A percentile compares a stretch with the other conserved stretches of the same genome.
Conservation (phyloP, 2,797 vertebrate genomes). For the Dendrocincla fuliginosa region DNA sequence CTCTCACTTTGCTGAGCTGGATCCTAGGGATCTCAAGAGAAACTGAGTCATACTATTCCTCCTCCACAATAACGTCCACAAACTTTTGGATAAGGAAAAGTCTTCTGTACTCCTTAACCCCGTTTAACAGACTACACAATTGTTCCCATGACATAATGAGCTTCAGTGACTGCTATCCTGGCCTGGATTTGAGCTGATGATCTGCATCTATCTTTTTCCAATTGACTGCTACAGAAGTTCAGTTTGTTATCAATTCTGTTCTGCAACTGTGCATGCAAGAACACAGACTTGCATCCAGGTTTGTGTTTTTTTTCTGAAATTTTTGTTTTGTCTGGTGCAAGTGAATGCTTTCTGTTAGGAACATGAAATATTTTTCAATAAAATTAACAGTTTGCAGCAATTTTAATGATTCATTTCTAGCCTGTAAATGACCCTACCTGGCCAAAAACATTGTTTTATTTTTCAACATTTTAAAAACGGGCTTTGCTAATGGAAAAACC, state of each 20-base stretch:
- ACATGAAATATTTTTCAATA: neutral
- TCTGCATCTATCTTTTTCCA: neutral
- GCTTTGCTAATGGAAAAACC: neutral
- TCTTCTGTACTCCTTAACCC: neutral
- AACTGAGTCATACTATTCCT: neutral
- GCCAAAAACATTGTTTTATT: conserved; percentile 14
- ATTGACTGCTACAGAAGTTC: neutral
- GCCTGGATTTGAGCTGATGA: neutral
- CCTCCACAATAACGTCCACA: neutral
- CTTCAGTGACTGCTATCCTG: neutral
- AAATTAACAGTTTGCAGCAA: neutral
- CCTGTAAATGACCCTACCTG: neutral
- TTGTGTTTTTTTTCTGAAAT: neutral
- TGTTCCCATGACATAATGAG: neutral
- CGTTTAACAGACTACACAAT: neutral
- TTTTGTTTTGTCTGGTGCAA: neutral
- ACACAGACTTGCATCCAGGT: neutral
- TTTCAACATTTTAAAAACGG: neutral
- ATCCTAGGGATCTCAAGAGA: neutral
- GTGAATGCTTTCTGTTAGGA: neutral
- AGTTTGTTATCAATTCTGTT: neutral
- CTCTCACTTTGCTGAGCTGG: neutral
- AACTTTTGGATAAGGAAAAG: neutral
- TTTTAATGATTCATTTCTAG: neutral
- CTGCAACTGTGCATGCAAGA: neutral